Evolutionary conservation across 2,113 vertebrate species (phyloP).

Genomic region (Mormyrus lacerda): DNA sequence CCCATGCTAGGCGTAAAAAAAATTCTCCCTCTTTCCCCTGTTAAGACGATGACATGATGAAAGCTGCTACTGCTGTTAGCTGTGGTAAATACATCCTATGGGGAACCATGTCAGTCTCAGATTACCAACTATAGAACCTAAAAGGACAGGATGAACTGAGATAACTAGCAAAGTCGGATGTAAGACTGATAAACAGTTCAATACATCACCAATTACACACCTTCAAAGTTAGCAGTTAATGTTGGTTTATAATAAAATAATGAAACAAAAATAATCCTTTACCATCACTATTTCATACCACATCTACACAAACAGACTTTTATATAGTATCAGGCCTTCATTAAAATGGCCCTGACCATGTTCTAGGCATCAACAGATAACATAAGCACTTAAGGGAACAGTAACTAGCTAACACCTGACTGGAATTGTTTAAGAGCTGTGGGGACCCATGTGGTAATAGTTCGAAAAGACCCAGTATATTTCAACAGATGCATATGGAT

Average conservation of each 20-base stretch:
- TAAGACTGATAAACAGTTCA: neutral
- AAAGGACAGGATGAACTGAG: neutral
- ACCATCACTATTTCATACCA: neutral
- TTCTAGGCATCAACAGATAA: neutral
- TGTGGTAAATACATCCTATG: slow-evolving; percentile 23
- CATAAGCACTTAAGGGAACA: neutral
- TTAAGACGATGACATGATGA: slow-evolving; percentile 26
- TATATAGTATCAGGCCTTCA: neutral
- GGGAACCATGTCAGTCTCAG: neutral
- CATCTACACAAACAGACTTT: neutral
- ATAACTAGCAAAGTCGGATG: neutral
- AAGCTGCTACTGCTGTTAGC: neutral
- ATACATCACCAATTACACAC: neutral
- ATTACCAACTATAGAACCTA: neutral
- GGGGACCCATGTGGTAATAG: neutral
- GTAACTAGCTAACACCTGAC: neutral
- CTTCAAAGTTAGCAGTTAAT: neutral
- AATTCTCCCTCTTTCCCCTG: no score
- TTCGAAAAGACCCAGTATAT: neutral
- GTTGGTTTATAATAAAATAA: neutral
- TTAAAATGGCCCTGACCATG: neutral
- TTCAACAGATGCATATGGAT: neutral
- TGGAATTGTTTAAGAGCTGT: neutral
- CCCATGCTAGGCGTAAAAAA: neutral
- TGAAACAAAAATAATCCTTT: neutral